Percentiles rank a stretch among this genome's conserved stretches.
These are phyloP conservation scores for Gobiocypris rarus DNA, from an alignment of 2,113 vertebrate genomes.

Conservation along the genomic window DNA sequence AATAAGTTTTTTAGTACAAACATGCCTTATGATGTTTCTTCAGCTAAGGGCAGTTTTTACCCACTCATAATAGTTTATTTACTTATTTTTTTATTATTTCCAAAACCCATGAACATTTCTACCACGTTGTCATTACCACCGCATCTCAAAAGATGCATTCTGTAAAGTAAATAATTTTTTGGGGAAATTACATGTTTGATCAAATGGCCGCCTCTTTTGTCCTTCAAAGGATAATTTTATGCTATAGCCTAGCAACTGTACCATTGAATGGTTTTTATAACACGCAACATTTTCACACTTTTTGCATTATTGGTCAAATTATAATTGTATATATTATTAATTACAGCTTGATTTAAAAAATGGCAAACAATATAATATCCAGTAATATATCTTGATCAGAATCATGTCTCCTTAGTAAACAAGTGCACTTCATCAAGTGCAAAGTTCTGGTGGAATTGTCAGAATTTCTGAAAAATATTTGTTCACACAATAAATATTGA, in stretches of 20 bases:
- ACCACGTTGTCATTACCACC: background rate
- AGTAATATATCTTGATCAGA: too few species aligned
- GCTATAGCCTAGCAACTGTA: too few species aligned
- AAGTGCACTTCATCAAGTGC: background rate
- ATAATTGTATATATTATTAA: too few species aligned
- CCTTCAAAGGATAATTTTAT: background rate
- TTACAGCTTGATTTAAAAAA: too few species aligned
- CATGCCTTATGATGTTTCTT: background rate
- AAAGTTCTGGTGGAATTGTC: background rate
- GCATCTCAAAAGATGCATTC: background rate
- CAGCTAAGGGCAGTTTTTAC: background rate
- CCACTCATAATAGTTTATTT: background rate
- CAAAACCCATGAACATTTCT: background rate
- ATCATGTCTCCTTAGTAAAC: background rate
- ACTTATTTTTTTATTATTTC: background rate
- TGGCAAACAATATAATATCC: too few species aligned
- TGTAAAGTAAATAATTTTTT: too few species aligned
- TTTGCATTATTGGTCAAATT: too few species aligned
- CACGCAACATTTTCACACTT: too few species aligned
- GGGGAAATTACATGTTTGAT: background rate
- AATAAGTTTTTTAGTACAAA: constrained; percentile 25
- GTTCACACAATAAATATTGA: background rate
- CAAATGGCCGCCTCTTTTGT: background rate
- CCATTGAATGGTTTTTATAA: too few species aligned
- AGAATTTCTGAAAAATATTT: background rate